Conservation (phyloP, 2,113 vertebrate species). For the Cygnus buccinator region DNA sequence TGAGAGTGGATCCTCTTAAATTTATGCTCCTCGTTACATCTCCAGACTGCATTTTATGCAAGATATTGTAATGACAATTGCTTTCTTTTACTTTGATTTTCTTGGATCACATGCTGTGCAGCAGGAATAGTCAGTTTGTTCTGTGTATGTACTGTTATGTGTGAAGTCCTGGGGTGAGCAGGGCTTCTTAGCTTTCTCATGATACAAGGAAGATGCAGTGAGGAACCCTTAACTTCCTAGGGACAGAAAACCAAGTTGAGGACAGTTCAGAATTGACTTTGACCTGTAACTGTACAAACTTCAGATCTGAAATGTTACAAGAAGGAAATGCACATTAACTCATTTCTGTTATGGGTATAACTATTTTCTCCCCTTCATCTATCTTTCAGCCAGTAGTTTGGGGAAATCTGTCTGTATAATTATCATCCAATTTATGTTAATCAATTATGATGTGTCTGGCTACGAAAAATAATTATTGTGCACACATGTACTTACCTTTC, state of each 20-base stretch:
- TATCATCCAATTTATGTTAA: constrained; percentile 59
- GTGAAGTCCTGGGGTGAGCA: neutral
- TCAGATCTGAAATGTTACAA: constrained; percentile 41
- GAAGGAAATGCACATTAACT: constrained; percentile 49
- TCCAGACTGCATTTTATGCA: neutral
- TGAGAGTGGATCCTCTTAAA: neutral
- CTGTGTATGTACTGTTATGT: neutral
- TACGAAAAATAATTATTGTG: constrained; percentile 48
- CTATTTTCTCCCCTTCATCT: constrained; percentile 29
- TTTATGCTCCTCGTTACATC: neutral
- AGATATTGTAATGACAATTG: neutral
- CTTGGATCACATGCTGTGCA: neutral
- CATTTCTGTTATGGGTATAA: constrained; percentile 18
- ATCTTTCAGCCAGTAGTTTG: constrained; percentile 49
- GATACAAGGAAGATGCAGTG: neutral
- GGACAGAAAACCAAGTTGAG: neutral
- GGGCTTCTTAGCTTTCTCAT: neutral
- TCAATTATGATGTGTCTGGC: constrained; percentile 29
- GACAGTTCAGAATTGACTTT: neutral
- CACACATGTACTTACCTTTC: constrained; percentile 23
- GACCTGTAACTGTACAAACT: neutral
- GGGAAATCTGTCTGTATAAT: constrained; percentile 42
- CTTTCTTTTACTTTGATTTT: neutral
- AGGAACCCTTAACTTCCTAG: constrained; percentile 3
- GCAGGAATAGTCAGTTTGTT: neutral